phyloP scores from a whole-genome alignment of 2,113 vertebrate species.

The Callospermophilus lateralis region DNA sequence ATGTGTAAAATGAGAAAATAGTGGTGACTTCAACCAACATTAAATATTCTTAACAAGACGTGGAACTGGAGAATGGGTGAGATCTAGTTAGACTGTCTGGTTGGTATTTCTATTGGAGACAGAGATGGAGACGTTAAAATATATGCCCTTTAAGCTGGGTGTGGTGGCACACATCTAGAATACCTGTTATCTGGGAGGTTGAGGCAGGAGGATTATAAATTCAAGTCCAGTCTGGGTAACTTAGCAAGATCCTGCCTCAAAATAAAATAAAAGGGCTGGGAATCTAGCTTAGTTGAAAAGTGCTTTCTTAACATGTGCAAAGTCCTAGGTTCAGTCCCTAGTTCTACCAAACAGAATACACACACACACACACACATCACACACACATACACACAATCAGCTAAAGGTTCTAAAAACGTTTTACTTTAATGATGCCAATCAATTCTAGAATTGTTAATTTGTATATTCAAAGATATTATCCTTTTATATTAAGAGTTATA shows the following conservation, averaged over 20 bases:
- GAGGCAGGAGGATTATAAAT: not conserved
- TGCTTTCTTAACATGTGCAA: no score
- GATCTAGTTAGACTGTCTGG: not conserved
- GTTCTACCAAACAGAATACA: no score
- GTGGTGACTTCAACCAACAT: not conserved
- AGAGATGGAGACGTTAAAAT: not conserved
- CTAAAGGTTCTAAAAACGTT: not conserved
- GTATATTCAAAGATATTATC: not conserved
- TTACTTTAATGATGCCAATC: not conserved
- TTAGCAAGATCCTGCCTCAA: not conserved
- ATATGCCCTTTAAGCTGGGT: not conserved
- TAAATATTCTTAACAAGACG: constrained; percentile 7
- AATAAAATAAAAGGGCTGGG: not conserved
- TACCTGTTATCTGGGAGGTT: not conserved
- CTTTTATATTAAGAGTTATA: constrained; percentile 2
- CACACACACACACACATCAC: no score
- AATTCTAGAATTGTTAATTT: constrained; percentile 38
- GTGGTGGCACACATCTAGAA: not conserved
- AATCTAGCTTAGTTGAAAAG: not conserved
- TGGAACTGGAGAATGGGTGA: not conserved
- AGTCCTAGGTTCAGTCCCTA: no score
- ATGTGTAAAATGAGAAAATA: not conserved
- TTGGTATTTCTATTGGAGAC: not conserved
- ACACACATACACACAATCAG: not conserved
- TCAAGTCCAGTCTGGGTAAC: not conserved